Percentiles rank a stretch among this genome's conserved stretches.
Evolutionary conservation across 2,113 vertebrate species (phyloP).

Genomic region (Coptodon rendalli): DNA sequence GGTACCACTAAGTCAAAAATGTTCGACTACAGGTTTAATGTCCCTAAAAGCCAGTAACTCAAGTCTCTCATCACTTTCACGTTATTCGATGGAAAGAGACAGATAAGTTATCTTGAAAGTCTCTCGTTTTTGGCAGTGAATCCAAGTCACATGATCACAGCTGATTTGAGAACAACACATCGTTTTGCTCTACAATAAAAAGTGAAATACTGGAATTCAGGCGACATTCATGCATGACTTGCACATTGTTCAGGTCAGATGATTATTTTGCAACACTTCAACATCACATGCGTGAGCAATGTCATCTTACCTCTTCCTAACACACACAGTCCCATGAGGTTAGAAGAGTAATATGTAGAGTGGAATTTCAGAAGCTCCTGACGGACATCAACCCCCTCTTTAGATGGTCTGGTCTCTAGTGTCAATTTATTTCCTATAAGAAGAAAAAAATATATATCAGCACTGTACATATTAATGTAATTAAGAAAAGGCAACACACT

Average conservation of each 20-base stretch:
- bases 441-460: not conserved
- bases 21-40: not conserved
- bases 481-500: not conserved
- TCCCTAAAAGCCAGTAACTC: not conserved
- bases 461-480: not conserved
- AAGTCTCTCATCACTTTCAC: not conserved
- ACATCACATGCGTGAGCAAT: not conserved
- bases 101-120: not conserved
- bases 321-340: conserved; percentile 96
- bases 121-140: not conserved
- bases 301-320: conserved; percentile 87
- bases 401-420: conserved; percentile 91
- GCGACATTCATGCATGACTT: not conserved
- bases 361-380: conserved; percentile 93
- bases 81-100: not conserved
- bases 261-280: not conserved
- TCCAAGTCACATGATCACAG: too few relatives aligned
- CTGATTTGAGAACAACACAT: not conserved
- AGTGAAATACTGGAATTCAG: not conserved
- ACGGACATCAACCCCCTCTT: conserved; percentile 90
- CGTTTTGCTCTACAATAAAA: not conserved
- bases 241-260: not conserved
- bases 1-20: not conserved
- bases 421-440: conserved; percentile 87
- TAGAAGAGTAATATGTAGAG: conserved; percentile 93